These are phyloP conservation scores for Coelinius sp. DNA, from an alignment of 2,888 invertebrate genomes.

Conservation along the genomic window DNA sequence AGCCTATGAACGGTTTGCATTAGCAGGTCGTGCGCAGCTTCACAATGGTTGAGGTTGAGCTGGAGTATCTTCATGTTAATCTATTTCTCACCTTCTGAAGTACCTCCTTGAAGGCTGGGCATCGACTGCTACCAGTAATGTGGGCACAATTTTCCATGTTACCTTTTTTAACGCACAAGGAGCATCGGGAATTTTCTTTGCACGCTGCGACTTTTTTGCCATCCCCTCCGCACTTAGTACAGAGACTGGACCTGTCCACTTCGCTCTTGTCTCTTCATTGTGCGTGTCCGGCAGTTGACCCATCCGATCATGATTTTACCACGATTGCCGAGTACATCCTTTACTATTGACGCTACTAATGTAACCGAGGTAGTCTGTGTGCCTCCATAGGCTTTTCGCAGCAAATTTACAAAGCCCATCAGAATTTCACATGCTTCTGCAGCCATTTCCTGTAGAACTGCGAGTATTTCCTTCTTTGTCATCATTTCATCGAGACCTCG, in stretches of 20 bases:
- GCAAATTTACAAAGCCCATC: too few species aligned
- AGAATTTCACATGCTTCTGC: too few species aligned
- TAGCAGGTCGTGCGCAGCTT: conserved; percentile 43
- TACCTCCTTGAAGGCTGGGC: conserved; percentile 41
- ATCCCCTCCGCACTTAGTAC: conserved; percentile 31
- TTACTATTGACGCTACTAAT: conserved; percentile 10
- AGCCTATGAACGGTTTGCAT: conserved; percentile 42
- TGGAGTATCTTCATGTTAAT: conserved; percentile 44
- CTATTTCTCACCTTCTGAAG: conserved; percentile 18
- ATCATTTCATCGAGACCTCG: conserved; percentile 39
- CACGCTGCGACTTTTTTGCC: conserved; percentile 40
- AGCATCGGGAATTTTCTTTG: conserved; percentile 6
- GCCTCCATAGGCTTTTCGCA: too few species aligned
- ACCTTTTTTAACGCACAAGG: conserved; percentile 27
- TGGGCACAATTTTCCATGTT: conserved; percentile 11
- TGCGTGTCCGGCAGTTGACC: conserved; percentile 40
- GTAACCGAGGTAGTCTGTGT: conserved; percentile 36
- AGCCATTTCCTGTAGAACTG: background rate
- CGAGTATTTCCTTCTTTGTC: conserved; percentile 37
- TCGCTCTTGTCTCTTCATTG: conserved; percentile 25
- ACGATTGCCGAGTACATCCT: background rate
- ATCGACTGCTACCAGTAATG: conserved; percentile 34
- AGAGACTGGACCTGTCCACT: conserved; percentile 20
- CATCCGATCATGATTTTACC: conserved; percentile 14
- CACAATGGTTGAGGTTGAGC: conserved; percentile 47